phyloP scores from a whole-genome alignment of 2,797 vertebrate genomes.

The Sebastes alutus region DNA sequence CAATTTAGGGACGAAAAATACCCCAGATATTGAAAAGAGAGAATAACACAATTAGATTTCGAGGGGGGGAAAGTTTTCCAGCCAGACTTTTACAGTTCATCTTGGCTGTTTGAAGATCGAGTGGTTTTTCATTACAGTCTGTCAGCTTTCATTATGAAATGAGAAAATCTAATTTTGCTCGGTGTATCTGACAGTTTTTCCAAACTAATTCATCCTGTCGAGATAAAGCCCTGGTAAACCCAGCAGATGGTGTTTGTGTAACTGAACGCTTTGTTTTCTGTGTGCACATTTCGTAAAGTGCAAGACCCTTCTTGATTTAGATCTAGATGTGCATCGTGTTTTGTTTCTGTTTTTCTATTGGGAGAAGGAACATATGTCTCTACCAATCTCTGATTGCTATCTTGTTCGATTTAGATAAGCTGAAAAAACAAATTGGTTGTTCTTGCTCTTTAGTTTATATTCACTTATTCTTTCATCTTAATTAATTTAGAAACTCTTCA shows the following conservation, averaged over 20 bases:
- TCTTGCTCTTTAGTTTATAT: constrained; percentile 2
- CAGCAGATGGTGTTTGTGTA: constrained; percentile 83
- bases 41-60: constrained; percentile 62
- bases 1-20: constrained; percentile 64
- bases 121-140: constrained; percentile 78
- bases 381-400: constrained; percentile 11
- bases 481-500: constrained; percentile 1
- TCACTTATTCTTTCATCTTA: not conserved
- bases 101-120: constrained; percentile 66
- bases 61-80: constrained; percentile 34
- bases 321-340: constrained; percentile 30
- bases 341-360: not conserved
- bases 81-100: constrained; percentile 67
- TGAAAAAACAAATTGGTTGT: constrained; percentile 19
- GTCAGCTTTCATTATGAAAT: constrained; percentile 80
- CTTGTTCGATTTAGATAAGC: constrained; percentile 24
- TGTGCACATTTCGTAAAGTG: constrained; percentile 46
- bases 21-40: constrained; percentile 64
- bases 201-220: constrained; percentile 81
- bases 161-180: constrained; percentile 78
- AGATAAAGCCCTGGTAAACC: constrained; percentile 71
- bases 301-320: constrained; percentile 41
- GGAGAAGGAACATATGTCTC: not conserved
- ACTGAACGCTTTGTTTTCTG: constrained; percentile 67
- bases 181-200: constrained; percentile 80